Evolutionary conservation across 1,140 invertebrate species (phyloP).

Genomic region (Pantala flavescens): DNA sequence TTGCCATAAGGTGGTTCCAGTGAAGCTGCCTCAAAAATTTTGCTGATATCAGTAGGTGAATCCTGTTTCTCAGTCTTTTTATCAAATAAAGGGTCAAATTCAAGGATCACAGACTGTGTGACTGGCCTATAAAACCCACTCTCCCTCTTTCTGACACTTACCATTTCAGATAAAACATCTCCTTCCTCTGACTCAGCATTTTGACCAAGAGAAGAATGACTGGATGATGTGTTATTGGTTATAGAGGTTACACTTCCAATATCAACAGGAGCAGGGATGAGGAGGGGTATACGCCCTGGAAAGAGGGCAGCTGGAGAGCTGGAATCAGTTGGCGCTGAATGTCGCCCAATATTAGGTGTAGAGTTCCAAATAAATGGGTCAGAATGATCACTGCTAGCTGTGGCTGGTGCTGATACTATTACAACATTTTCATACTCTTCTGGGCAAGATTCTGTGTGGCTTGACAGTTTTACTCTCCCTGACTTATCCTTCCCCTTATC

Average conservation of each 20-base stretch:
- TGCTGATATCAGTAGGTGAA: too few species aligned
- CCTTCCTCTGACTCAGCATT: too few species aligned
- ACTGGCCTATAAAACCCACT: conserved; percentile 16
- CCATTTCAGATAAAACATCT: too few species aligned
- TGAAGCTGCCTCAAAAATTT: too few species aligned
- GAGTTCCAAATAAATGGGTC: conserved; percentile 27
- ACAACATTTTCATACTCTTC: conserved; percentile 27
- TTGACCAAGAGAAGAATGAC: neutral
- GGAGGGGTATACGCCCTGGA: neutral
- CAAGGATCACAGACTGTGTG: conserved; percentile 27
- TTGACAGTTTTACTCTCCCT: conserved; percentile 29
- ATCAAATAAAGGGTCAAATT: conserved; percentile 29
- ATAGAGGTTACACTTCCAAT: neutral
- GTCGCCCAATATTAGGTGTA: neutral
- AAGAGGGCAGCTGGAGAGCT: neutral
- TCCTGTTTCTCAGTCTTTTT: conserved; percentile 8
- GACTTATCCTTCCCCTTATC: conserved; percentile 24
- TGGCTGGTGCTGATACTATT: conserved; percentile 23
- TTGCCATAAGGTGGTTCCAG: too few species aligned
- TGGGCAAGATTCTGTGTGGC: conserved; percentile 25
- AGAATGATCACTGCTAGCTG: conserved; percentile 23
- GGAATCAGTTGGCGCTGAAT: conserved; percentile 14
- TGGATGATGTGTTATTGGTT: too few species aligned
- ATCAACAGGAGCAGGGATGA: neutral
- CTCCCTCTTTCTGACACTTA: neutral